Conservation (phyloP, 2,113 vertebrate species). For the Plecturocebus donacophilus region DNA sequence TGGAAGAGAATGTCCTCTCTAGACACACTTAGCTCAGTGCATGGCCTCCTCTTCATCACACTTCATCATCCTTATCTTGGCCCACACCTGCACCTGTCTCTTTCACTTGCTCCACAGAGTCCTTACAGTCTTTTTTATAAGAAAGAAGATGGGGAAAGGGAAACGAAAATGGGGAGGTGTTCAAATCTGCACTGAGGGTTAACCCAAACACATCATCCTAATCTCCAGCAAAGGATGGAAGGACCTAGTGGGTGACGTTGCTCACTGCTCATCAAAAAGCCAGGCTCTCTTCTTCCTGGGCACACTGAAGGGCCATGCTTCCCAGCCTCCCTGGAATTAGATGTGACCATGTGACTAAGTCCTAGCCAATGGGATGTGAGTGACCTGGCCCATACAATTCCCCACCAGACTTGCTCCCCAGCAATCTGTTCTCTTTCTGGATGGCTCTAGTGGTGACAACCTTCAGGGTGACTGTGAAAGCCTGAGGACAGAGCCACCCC, state of each 20-base stretch:
- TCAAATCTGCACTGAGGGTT: background rate
- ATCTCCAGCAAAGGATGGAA: background rate
- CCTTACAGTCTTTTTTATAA: background rate
- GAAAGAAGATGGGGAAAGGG: background rate
- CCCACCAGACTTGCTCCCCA: background rate
- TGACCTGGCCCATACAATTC: background rate
- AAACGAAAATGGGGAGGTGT: background rate
- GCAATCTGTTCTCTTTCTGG: background rate
- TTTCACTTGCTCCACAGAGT: background rate
- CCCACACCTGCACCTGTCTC: background rate
- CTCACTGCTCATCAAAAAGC: background rate
- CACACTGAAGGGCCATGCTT: background rate
- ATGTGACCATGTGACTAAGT: background rate
- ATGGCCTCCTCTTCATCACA: background rate
- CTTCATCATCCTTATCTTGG: background rate
- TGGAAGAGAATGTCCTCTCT: background rate
- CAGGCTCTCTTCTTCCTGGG: background rate
- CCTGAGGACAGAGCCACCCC: background rate
- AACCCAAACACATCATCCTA: background rate
- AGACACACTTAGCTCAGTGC: background rate
- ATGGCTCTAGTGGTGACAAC: background rate
- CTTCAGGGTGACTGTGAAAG: background rate
- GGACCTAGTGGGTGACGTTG: background rate
- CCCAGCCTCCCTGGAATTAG: background rate
- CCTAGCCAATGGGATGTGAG: background rate